These are phyloP conservation scores for Catostomus latipinnis DNA, from an alignment of 2,797 vertebrate species.

Conservation along the genomic window DNA sequence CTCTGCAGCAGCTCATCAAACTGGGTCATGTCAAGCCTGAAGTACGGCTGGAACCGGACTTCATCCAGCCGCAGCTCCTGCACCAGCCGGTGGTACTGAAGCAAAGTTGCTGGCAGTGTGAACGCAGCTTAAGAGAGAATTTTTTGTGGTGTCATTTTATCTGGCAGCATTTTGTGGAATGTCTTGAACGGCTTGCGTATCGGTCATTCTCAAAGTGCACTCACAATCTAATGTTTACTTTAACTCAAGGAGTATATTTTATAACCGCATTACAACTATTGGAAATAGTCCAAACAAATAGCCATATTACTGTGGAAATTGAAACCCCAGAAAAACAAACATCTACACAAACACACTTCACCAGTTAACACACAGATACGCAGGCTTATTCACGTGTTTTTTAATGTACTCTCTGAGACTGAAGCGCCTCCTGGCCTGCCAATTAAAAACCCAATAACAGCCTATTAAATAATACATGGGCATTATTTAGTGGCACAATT, in stretches of 20 bases:
- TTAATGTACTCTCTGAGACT: slow-evolving; percentile 47
- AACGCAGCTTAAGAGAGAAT: background rate
- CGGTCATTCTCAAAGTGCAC: background rate
- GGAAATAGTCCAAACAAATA: slow-evolving; percentile 37
- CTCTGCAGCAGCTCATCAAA: too few relatives aligned
- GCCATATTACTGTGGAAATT: slow-evolving; percentile 26
- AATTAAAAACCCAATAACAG: slow-evolving; percentile 62
- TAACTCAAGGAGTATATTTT: background rate
- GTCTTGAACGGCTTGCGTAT: slow-evolving; percentile 2
- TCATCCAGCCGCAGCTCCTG: too few relatives aligned
- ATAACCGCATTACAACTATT: slow-evolving; percentile 1
- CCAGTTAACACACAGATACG: slow-evolving; percentile 46
- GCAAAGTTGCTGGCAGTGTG: too few relatives aligned
- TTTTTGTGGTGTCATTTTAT: background rate
- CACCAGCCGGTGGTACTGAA: too few relatives aligned
- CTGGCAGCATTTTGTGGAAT: background rate
- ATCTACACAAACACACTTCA: slow-evolving; percentile 25
- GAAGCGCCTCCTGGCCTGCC: slow-evolving; percentile 49
- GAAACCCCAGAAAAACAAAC: slow-evolving; percentile 24
- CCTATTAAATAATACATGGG: slow-evolving; percentile 64
- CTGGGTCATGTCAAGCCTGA: too few relatives aligned
- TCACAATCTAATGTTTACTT: background rate
- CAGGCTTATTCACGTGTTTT: slow-evolving; percentile 45
- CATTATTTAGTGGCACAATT: slow-evolving; percentile 65
- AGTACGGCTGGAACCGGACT: too few relatives aligned